Evolutionary conservation across 2,113 vertebrate species (phyloP), one percentile per base, ranked within the genome.

Genomic region (Tupaia tana): DNA sequence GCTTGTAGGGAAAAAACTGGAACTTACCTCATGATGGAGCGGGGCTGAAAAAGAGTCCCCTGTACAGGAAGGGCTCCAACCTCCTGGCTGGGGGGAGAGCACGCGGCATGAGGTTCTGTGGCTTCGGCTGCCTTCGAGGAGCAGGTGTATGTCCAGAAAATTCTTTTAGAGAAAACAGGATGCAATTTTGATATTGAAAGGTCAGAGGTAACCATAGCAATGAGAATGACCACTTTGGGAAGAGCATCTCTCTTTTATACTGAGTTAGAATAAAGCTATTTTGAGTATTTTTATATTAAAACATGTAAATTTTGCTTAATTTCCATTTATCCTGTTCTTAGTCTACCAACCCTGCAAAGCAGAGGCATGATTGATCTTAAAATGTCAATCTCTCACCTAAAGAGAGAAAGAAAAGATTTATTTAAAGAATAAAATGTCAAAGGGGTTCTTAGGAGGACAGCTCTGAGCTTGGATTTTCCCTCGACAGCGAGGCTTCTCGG

Each of bases 341-440:
- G 93, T 93, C 95, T 97, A 96, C 87, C 89, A 96, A 86, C 31
- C 70, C 93, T 88, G 90, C 27, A 97, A 96, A 96, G 90, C 61
- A 93, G 67, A 96, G 90, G 91, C 73, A 94, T 96, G 96, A 97
- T 90, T 97, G 97, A 98, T 97, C 90, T 96, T 97, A 95, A 97
- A 96, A 96, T 97, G 97, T 97, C 97, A 98, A 95, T 97, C 97
- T 96, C 59, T 93, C 77, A 95, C 86, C 94, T 90, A 96, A 97
- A 89, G 90, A 96, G 90, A 96, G 59, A 92, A 96, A 96, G 84
- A 95, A 96, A 96, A 97, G 97, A 96, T 94, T 97, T 98, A 97
- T 98, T 98, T 98, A 97, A 97, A 96, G 97, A 96, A 96, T 95
- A 91, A 97, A 97, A 97, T 96, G 95, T 96, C 96, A 95, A 25